Conservation (phyloP, 2,888 invertebrate species). For the Synergus laeviventris region DNA sequence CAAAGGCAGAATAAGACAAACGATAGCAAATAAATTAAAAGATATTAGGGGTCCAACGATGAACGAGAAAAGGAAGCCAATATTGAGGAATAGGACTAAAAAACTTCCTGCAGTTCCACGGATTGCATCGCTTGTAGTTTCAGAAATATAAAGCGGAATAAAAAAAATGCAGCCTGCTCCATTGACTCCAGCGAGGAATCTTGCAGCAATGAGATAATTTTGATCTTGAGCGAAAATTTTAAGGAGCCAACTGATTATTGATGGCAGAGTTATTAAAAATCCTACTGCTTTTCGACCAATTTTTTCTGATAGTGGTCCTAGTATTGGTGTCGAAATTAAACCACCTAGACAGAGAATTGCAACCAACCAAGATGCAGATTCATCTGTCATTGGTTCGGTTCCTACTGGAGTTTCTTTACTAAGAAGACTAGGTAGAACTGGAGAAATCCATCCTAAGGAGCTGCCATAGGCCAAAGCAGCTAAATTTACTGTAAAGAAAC, state of each 20-base stretch:
- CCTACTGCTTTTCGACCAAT: slow-evolving; percentile 79
- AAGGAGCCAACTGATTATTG: slow-evolving; percentile 79
- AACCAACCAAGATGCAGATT: slow-evolving; percentile 78
- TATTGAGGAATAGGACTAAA: slow-evolving; percentile 77
- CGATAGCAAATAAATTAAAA: slow-evolving; percentile 75
- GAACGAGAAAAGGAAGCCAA: slow-evolving; percentile 74
- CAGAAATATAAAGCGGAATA: slow-evolving; percentile 81
- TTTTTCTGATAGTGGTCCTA: slow-evolving; percentile 76
- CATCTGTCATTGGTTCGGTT: slow-evolving; percentile 75
- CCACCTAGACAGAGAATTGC: slow-evolving; percentile 79
- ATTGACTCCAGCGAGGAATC: slow-evolving; percentile 80
- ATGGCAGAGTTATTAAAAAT: slow-evolving; percentile 78
- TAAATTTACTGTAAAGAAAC: slow-evolving; percentile 72
- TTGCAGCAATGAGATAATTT: slow-evolving; percentile 76
- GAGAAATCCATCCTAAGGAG: slow-evolving; percentile 80
- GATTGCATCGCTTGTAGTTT: slow-evolving; percentile 79
- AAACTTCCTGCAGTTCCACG: slow-evolving; percentile 79
- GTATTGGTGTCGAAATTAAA: slow-evolving; percentile 76
- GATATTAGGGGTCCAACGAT: slow-evolving; percentile 74
- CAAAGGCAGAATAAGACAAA: slow-evolving; percentile 73
- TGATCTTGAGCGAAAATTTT: slow-evolving; percentile 77
- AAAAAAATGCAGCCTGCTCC: slow-evolving; percentile 79
- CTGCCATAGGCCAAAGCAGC: slow-evolving; percentile 73
- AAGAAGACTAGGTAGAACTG: slow-evolving; percentile 76
- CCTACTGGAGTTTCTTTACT: slow-evolving; percentile 75